Conservation (phyloP, 2,888 invertebrate genomes). For the Eubasilissa splendida region DNA sequence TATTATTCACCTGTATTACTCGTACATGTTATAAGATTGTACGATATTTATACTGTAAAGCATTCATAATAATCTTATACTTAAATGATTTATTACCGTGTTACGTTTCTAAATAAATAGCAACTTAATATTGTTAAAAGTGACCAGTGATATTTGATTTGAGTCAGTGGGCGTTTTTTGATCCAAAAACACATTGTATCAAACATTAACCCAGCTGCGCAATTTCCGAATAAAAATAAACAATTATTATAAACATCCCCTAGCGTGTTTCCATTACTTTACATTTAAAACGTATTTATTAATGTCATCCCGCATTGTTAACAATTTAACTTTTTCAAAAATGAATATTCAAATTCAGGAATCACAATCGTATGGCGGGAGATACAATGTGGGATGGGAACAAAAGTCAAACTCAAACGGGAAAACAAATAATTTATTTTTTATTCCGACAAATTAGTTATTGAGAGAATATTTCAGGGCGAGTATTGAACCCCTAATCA, state of each 20-base stretch:
- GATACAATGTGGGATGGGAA: neutral
- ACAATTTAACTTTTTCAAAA: conserved; percentile 19
- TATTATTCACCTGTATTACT: no score
- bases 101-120: no score
- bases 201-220: neutral
- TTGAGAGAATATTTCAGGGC: no score
- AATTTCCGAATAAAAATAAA: conserved; percentile 21
- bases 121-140: neutral
- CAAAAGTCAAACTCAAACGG: conserved; percentile 8
- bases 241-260: conserved; percentile 39
- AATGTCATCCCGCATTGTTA: conserved; percentile 47
- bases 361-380: neutral
- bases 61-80: no score
- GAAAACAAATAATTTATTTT: no score
- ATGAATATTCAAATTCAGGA: conserved; percentile 45
- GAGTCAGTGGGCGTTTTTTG: conserved; percentile 40
- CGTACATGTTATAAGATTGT: no score
- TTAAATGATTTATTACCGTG: no score
- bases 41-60: no score
- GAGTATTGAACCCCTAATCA: no score
- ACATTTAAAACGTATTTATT: conserved; percentile 54
- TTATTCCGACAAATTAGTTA: no score
- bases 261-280: conserved; percentile 34
- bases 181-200: conserved; percentile 27
- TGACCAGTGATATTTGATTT: neutral